Conservation (phyloP, 2,113 vertebrate species). For the Anoplopoma fimbria region DNA sequence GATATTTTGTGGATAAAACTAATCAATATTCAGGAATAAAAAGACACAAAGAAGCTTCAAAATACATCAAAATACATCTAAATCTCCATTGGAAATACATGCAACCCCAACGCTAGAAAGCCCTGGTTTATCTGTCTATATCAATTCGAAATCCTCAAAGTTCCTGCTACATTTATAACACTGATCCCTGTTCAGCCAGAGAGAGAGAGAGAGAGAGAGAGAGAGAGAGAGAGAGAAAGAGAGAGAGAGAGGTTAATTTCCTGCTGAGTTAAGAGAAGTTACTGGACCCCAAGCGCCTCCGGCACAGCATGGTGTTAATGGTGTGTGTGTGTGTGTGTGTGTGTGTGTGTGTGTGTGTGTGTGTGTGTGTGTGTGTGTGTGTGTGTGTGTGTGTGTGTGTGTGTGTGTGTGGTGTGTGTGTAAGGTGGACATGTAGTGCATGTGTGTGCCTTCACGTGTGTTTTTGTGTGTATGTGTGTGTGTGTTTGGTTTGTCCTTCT, state of each 20-base stretch:
- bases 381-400: neutral
- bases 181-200: slow-evolving; percentile 7
- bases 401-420: slow-evolving; percentile 10
- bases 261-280: slow-evolving; percentile 73
- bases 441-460: slow-evolving; percentile 2
- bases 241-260: slow-evolving; percentile 49
- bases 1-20: neutral
- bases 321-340: slow-evolving; percentile 10
- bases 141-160: neutral
- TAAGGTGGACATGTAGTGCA: slow-evolving; percentile 10
- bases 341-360: slow-evolving; percentile 18
- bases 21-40: neutral
- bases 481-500: slow-evolving; percentile 19
- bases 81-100: neutral
- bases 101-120: neutral
- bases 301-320: slow-evolving; percentile 41
- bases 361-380: neutral
- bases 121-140: no score
- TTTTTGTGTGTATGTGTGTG: neutral
- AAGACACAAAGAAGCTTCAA: neutral
- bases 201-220: slow-evolving; percentile 23
- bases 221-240: slow-evolving; percentile 33
- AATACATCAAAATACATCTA: neutral
- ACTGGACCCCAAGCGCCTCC: slow-evolving; percentile 55
- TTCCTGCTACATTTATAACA: slow-evolving; percentile 2